These are phyloP conservation scores for Lophius americanus DNA, from an alignment of 2,797 vertebrate genomes.

Conservation along the genomic window DNA sequence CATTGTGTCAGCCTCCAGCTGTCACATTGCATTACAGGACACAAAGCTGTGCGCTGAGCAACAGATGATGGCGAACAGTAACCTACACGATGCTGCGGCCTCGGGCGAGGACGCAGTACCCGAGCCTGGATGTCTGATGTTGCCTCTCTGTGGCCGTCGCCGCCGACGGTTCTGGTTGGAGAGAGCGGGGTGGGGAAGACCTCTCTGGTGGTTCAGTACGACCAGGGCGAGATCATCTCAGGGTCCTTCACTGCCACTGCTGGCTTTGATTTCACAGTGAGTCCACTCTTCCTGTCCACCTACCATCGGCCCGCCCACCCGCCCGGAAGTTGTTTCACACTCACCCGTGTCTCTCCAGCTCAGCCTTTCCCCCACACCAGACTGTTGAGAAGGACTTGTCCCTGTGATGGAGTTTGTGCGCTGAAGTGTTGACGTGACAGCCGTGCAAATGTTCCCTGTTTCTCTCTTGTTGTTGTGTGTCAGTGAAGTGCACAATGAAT, in stretches of 20 bases:
- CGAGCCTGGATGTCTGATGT: slow-evolving; percentile 17
- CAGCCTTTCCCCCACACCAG: no score
- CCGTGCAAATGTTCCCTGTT: slow-evolving; percentile 30
- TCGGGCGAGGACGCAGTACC: slow-evolving; percentile 11
- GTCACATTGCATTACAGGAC: slow-evolving; percentile 47
- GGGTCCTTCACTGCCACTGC: slow-evolving; percentile 90
- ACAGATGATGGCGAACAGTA: slow-evolving; percentile 37
- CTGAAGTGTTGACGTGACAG: slow-evolving; percentile 38
- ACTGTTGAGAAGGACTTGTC: slow-evolving; percentile 32
- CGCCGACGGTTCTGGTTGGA: slow-evolving; percentile 88
- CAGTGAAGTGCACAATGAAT: slow-evolving; percentile 40
- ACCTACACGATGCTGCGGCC: slow-evolving; percentile 20
- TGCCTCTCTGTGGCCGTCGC: slow-evolving; percentile 21
- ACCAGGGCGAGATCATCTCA: slow-evolving; percentile 91
- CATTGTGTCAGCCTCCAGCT: slow-evolving; percentile 27
- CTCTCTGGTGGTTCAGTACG: slow-evolving; percentile 89
- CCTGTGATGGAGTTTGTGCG: slow-evolving; percentile 22
- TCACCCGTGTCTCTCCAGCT: background rate
- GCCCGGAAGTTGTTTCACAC: slow-evolving; percentile 11
- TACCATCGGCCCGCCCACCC: background rate
- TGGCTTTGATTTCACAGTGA: slow-evolving; percentile 91
- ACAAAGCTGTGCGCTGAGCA: slow-evolving; percentile 15
- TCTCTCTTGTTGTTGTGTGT: slow-evolving; percentile 24
- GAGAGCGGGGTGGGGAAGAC: slow-evolving; percentile 91
- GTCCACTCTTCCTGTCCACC: slow-evolving; percentile 62